These are phyloP conservation scores for Hedya salicella DNA, from an alignment of 2,888 invertebrate genomes.

Conservation along the genomic window DNA sequence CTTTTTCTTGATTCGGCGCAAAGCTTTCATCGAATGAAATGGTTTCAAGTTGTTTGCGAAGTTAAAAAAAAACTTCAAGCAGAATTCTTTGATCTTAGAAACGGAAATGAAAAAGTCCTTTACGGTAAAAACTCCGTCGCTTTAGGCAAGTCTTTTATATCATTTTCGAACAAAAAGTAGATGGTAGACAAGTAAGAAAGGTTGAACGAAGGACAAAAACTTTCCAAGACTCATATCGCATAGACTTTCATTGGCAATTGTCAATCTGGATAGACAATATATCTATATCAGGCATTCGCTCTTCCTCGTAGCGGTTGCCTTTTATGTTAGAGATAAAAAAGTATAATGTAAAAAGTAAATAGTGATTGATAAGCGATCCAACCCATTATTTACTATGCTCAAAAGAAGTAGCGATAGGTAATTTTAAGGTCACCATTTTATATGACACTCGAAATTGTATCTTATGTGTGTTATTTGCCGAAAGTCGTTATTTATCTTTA, in stretches of 20 bases:
- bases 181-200: conserved; percentile 2
- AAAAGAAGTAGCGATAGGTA: background rate
- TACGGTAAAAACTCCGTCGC: conserved; percentile 18
- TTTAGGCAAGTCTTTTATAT: conserved; percentile 28
- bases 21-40: conserved; percentile 11
- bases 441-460: too few species aligned
- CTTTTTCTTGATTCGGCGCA: background rate
- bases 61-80: conserved; percentile 17
- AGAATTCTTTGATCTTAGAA: conserved; percentile 28
- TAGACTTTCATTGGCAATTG: background rate
- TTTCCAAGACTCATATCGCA: conserved; percentile 2
- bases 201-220: conserved; percentile 18
- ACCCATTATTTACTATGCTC: background rate
- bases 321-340: background rate
- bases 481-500: too few species aligned
- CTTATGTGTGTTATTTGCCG: too few species aligned
- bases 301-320: background rate
- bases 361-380: background rate
- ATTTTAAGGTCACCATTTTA: background rate
- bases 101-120: conserved; percentile 32
- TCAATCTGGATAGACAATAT: background rate
- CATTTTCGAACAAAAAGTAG: conserved; percentile 10
- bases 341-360: background rate
- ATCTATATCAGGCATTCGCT: background rate
- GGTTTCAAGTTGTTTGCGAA: conserved; percentile 28